Evolutionary conservation across 2,888 invertebrate genomes (phyloP), one percentile per base, ranked within the genome.

Genomic region (Microplitis manilae): DNA sequence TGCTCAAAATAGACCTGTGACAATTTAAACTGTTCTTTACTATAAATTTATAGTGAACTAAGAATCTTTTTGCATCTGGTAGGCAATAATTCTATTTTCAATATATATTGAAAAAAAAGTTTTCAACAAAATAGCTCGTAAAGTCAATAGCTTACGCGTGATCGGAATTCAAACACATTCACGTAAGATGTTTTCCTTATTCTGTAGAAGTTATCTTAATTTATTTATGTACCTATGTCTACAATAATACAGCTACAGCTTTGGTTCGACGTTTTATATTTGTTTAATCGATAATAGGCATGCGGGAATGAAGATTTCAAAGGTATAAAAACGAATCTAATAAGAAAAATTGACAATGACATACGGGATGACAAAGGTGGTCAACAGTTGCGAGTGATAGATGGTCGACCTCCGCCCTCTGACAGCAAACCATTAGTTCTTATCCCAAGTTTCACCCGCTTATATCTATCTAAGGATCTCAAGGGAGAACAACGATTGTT

Each of bases 361-460:
- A 79, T 80, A 79, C 78, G 73, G 81, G 81, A 84, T 81, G 83
- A 84, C 80, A 82, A 82, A 84, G 82, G 83, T 84, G 81, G 84
- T 78, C 79, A 64, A 68, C 76, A 75, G 79, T 75, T 78, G 62
- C 73, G 72, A 77, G 82, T 85, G 84, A 85, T 85, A 83, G 84
- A 85, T 85, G 83, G 83, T 79, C 81, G 82, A 84, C 83, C 84
- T 84, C 83, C 82, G 81, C 81, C 80, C 81, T 82, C 75, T 75
- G 84, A 84, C 82, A 81, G 81, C 75, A 81, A 77, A 77, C 83
- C 84, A 85, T 84, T 84, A 85, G 83, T 85, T 83, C 74, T 83
- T 81, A 80, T 84, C 84, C 81, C 81, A 82, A 81, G 80, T 80
- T 81, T 78, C 81, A 81, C 79, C 79, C 81, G 79, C 81, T 78